Base-by-base conservation (phyloP, 2,113 vertebrate species). In the Sardina pilchardus region DNA sequence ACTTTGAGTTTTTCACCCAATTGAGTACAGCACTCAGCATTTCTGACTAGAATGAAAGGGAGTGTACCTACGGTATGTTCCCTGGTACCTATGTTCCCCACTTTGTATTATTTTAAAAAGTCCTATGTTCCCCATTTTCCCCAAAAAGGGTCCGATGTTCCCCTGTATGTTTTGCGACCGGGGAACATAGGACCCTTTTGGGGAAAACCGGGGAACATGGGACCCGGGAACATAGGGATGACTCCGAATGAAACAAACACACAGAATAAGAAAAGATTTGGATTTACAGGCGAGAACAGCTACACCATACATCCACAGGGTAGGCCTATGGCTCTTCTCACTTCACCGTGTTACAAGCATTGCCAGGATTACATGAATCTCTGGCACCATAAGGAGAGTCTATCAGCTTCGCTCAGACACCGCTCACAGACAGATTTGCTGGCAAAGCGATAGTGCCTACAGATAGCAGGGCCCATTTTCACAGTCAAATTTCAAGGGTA, bases 301-400 rank as follows among this genome's bases (percentile, higher is more conserved):
- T 3, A 78, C 71, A 30, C 63, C 63, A 78, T 16, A 14, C 71
- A 34, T 16, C 71, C 16, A 14, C 3, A 78, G 71, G 71, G 45
- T 14, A 47, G 45, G 26, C 34, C 39, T 42, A 78, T 71, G 63
- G 63, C 63, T 71, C 30, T 39, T 30, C 82, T 24, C 42, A 44
- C 30, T 53, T 67, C 6, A 81, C 71, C 47, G 87, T 81, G 82
- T 89, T 85, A 44, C 86, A 89, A 87, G 19, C 71, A 36, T 6
- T 83, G 14, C 42, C 63, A 26, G 48, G 71, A 30, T 30, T 71
- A 26, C 63, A 30, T 34, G 48, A 47, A 87, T 88, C 83, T 84
- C 59, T 50, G 7, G 45, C 30, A 47, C 34, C 59, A 75, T 53
- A 48, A 78, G 59, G 50, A 30, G 12, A 78, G 71, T 78, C 71